Evolutionary conservation across 2,113 vertebrate species (phyloP).

Genomic region (Abramis brama): DNA sequence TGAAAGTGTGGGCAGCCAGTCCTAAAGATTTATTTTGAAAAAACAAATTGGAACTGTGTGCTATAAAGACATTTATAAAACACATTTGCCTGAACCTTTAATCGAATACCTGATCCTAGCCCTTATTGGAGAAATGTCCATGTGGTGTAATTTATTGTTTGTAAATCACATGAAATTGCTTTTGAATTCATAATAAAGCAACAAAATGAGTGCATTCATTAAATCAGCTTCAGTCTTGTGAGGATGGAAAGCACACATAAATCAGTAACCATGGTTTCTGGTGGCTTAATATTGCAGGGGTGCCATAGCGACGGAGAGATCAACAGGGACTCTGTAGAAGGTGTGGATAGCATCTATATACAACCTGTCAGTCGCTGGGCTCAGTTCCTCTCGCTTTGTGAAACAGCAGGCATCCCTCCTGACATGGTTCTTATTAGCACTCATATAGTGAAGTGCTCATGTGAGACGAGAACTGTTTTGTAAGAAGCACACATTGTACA

Average conservation of each 20-base stretch:
- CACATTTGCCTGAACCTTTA: background rate
- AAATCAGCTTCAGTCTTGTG: background rate
- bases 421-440: slow-evolving; percentile 50
- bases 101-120: background rate
- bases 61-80: background rate
- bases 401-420: slow-evolving; percentile 8
- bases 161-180: slow-evolving; percentile 35
- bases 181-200: slow-evolving; percentile 31
- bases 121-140: slow-evolving; percentile 24
- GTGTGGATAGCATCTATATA: slow-evolving; percentile 53
- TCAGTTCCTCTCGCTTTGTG: slow-evolving; percentile 20
- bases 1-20: background rate
- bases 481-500: slow-evolving; percentile 34
- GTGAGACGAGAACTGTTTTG: slow-evolving; percentile 49
- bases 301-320: slow-evolving; percentile 52
- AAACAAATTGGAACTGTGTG: background rate
- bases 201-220: slow-evolving; percentile 19
- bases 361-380: slow-evolving; percentile 46
- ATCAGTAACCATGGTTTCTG: slow-evolving; percentile 58
- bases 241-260: slow-evolving; percentile 22
- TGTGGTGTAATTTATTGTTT: slow-evolving; percentile 23
- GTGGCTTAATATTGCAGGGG: slow-evolving; percentile 34
- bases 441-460: slow-evolving; percentile 31
- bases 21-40: background rate
- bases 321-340: slow-evolving; percentile 38